phyloP scores from a whole-genome alignment of 2,888 invertebrate genomes.

The Andrena haemorrhoa region DNA sequence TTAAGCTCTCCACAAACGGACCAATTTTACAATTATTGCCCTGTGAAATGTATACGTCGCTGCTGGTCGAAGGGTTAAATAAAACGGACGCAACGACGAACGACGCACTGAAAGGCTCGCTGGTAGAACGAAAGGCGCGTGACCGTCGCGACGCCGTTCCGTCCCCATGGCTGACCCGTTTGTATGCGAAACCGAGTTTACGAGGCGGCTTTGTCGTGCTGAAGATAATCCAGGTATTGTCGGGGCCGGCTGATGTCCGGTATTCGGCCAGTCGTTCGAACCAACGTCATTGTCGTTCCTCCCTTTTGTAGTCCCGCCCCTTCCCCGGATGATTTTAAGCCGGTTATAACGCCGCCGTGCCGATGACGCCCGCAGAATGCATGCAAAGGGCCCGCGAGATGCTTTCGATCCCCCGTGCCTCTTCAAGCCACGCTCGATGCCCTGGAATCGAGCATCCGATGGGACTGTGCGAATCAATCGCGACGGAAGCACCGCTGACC shows the following conservation, averaged over 20 bases:
- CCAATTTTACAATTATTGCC: too few relatives aligned
- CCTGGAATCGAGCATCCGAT: slow-evolving; percentile 32
- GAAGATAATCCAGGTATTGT: slow-evolving; percentile 77
- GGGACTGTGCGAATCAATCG: slow-evolving; percentile 40
- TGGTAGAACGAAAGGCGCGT: slow-evolving; percentile 11
- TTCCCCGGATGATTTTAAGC: slow-evolving; percentile 71
- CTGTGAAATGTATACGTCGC: too few relatives aligned
- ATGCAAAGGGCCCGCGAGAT: slow-evolving; percentile 44
- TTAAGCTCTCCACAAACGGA: too few relatives aligned
- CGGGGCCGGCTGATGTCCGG: slow-evolving; percentile 65
- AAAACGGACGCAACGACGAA: neutral
- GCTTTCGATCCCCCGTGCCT: slow-evolving; percentile 10
- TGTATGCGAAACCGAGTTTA: slow-evolving; percentile 62
- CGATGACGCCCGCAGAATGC: slow-evolving; percentile 53
- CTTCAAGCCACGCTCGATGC: slow-evolving; percentile 11
- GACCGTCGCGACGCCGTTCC: slow-evolving; percentile 10
- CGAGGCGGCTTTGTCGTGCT: slow-evolving; percentile 70
- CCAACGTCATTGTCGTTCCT: slow-evolving; percentile 66
- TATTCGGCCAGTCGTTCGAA: slow-evolving; percentile 54
- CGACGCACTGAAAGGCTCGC: neutral
- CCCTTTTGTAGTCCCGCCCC: slow-evolving; percentile 65
- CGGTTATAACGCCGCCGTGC: slow-evolving; percentile 62
- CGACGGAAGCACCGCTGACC: neutral
- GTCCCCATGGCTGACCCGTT: slow-evolving; percentile 20
- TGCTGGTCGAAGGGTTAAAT: neutral